phyloP scores from a whole-genome alignment of 2,888 invertebrate genomes.

The Phytoseiulus persimilis region DNA sequence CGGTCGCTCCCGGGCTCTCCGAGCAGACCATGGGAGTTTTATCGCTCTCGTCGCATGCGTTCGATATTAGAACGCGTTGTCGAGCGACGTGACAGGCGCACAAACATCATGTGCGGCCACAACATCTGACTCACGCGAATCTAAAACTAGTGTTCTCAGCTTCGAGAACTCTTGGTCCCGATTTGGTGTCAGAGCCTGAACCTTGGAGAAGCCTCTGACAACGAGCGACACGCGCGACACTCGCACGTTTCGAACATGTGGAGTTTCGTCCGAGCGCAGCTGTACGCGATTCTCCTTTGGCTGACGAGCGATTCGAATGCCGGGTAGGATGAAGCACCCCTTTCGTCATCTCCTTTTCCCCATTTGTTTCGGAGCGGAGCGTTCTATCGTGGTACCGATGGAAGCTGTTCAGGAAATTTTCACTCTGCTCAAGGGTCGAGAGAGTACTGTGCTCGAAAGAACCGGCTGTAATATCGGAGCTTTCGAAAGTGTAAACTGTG shows the following conservation, averaged over 20 bases:
- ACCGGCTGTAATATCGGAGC: background rate
- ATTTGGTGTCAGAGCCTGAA: background rate
- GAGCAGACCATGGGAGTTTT: background rate
- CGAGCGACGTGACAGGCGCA: background rate
- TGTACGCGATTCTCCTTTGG: background rate
- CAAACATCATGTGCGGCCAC: background rate
- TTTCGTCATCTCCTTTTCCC: background rate
- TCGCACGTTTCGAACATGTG: background rate
- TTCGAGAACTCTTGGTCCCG: background rate
- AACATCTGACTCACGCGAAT: background rate
- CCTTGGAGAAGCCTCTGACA: background rate
- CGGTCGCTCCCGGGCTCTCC: background rate
- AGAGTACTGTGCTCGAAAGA: background rate
- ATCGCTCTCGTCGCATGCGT: background rate
- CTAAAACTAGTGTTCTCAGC: background rate
- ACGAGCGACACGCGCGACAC: background rate
- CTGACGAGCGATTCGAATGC: background rate
- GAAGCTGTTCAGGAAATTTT: background rate
- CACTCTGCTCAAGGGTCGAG: background rate
- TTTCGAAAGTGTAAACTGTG: background rate
- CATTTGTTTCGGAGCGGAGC: background rate
- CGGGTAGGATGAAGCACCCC: background rate
- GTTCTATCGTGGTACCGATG: background rate
- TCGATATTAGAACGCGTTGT: background rate
- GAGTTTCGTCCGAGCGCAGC: background rate